phyloP scores from a whole-genome alignment of 2,888 invertebrate species.

The Halictus quadricinctus region DNA sequence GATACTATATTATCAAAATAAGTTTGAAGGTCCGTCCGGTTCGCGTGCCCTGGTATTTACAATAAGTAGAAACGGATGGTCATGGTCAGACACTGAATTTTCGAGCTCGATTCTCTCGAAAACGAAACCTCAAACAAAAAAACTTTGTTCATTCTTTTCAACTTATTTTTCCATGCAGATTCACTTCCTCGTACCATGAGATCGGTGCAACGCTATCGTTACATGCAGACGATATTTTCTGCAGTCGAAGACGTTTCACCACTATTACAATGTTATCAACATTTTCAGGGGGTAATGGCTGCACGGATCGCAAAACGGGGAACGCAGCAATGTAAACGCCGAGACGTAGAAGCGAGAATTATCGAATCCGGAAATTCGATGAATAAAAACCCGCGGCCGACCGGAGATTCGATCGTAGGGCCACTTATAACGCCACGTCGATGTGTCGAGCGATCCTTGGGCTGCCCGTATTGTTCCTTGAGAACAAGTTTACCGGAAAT shows the following conservation, averaged over 20 bases:
- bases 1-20: too few species aligned
- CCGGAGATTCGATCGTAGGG: neutral
- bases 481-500: conserved; percentile 26
- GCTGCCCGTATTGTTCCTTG: conserved; percentile 7
- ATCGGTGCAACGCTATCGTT: too few species aligned
- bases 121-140: too few species aligned
- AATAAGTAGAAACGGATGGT: too few species aligned
- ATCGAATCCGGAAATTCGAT: conserved; percentile 11
- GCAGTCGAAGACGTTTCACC: neutral
- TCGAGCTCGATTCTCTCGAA: too few species aligned
- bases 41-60: too few species aligned
- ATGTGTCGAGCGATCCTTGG: conserved; percentile 1
- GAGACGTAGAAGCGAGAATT: neutral
- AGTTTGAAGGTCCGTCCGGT: too few species aligned
- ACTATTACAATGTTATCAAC: neutral
- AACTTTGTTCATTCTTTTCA: too few species aligned
- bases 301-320: neutral
- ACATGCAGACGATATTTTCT: neutral
- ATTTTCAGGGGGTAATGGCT: neutral
- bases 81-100: too few species aligned
- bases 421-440: conserved; percentile 10
- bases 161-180: too few species aligned
- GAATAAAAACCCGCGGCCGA: neutral
- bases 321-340: neutral
- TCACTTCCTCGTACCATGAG: too few species aligned